These are phyloP conservation scores for Cylloceria caligata DNA, from an alignment of 2,888 invertebrate genomes.

Conservation along the genomic window DNA sequence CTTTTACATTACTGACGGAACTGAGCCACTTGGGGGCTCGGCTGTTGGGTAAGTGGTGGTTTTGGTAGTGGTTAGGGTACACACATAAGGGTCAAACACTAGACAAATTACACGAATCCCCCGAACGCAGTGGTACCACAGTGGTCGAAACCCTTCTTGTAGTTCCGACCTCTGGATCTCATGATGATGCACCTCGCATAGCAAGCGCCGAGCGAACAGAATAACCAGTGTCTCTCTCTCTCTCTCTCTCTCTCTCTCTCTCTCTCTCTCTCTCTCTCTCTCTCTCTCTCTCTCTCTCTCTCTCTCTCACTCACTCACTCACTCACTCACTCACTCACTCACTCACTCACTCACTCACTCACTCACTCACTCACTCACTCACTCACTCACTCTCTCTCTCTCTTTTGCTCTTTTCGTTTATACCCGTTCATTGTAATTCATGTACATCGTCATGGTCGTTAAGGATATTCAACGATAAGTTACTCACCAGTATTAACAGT, in stretches of 20 bases:
- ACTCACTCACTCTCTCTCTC: slow-evolving; percentile 15
- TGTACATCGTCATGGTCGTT: slow-evolving; percentile 48
- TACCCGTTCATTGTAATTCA: slow-evolving; percentile 28
- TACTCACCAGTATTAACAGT: slow-evolving; percentile 83
- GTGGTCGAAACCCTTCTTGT: slow-evolving; percentile 57
- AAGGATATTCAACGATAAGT: slow-evolving; percentile 44
- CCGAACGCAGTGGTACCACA: slow-evolving; percentile 79
- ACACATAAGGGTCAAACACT: slow-evolving; percentile 96
- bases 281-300: slow-evolving; percentile 20
- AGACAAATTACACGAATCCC: slow-evolving; percentile 94
- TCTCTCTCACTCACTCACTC: slow-evolving; percentile 21
- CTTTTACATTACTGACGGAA: slow-evolving; percentile 69
- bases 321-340: slow-evolving; percentile 27
- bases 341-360: slow-evolving; percentile 44
- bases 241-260: slow-evolving; percentile 47
- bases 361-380: slow-evolving; percentile 36
- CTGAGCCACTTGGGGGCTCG: slow-evolving; percentile 77
- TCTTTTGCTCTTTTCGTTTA: slow-evolving; percentile 26
- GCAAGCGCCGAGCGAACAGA: slow-evolving; percentile 73
- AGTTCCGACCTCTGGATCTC: slow-evolving; percentile 59
- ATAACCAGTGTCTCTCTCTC: slow-evolving; percentile 49
- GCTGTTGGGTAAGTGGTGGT: slow-evolving; percentile 79
- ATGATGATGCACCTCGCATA: slow-evolving; percentile 70
- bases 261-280: slow-evolving; percentile 23
- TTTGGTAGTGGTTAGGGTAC: slow-evolving; percentile 85